Evolutionary conservation across 64 coral and sea anemone species (phyloP), one percentile per base, ranked within the genome.

Genomic region (Exaiptasia diaphana): DNA sequence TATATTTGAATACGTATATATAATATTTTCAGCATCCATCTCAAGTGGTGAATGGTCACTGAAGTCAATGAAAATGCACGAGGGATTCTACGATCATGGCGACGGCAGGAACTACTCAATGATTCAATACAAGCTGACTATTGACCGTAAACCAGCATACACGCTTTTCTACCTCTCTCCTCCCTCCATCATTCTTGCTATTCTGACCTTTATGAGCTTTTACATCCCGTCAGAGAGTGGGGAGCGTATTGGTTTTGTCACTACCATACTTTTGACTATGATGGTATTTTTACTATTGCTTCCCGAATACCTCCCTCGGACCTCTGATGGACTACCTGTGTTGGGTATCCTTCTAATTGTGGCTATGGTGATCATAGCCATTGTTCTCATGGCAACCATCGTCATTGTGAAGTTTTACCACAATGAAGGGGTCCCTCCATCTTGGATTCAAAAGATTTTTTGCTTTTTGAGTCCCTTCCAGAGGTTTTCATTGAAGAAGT

Each of bases 181-280:
- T 22, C 83, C 83, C 1, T 77, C 53, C 10, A 14, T 77, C 12
- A 35, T 76, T 10, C 71, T 86, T 1, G 60, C 73, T 2, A 3
- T 86, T 2, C 9, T 86, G n/a, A 48, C 83, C 0, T 13, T 86
- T 17, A 40, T 43, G 23, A 86, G 83, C 46, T 86, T 86, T 44
- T 62, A 60, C 30, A 86, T 86, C 42, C 83, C 60, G 18, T 74
- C 74, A 23, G 83, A 86, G 44, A 86, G 83, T 41, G 83, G 83
- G 25, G 83, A 86, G 43, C 57, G 83, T 34, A 86, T 86, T 13
- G 83, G 83, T 1, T 86, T 86, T 53, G 83, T 86, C 21, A 86
- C 83, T 10, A 86, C 83, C 1, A 40, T 86, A 0, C 73, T 86
- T 15, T 60, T 86, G 11, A 59, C 71, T 59, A 86, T 86, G 83